Conservation (phyloP, 2,888 invertebrate genomes). For the Globia sparganii region DNA sequence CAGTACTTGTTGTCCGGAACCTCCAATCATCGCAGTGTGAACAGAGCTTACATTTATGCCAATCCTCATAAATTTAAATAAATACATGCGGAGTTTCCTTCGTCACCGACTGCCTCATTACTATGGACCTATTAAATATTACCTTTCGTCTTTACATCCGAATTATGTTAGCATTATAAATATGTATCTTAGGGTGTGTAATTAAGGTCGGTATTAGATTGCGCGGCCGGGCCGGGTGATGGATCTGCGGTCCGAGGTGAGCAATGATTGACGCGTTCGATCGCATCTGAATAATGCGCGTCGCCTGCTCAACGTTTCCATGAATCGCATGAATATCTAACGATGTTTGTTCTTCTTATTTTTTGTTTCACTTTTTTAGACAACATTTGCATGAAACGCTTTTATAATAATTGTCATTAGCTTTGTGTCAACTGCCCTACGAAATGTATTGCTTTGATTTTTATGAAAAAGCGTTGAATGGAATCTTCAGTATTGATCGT, state of each 20-base stretch:
- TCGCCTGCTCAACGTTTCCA: conserved; percentile 74
- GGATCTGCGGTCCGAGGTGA: conserved; percentile 71
- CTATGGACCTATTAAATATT: conserved; percentile 83
- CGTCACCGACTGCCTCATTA: conserved; percentile 80
- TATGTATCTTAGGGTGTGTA: conserved; percentile 54
- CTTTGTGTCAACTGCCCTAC: conserved; percentile 53
- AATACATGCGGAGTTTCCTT: conserved; percentile 78
- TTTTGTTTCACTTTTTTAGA: conserved; percentile 63
- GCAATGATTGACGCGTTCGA: conserved; percentile 79
- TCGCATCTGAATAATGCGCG: conserved; percentile 76
- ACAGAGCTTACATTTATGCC: conserved; percentile 76
- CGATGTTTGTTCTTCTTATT: conserved; percentile 70
- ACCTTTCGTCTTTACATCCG: conserved; percentile 68
- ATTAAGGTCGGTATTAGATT: conserved; percentile 63
- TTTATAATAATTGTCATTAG: conserved; percentile 72
- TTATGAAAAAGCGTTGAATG: conserved; percentile 6
- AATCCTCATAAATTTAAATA: conserved; percentile 85
- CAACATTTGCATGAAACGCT: conserved; percentile 63
- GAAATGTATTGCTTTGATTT: conserved; percentile 34
- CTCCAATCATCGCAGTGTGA: conserved; percentile 63
- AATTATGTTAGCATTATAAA: conserved; percentile 57
- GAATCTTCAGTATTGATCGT: conserved; percentile 10
- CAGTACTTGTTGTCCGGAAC: neutral
- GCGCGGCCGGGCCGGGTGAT: conserved; percentile 28
- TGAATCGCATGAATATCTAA: conserved; percentile 83